phyloP scores from a whole-genome alignment of 2,888 invertebrate genomes.

The Eristalis intricaria region DNA sequence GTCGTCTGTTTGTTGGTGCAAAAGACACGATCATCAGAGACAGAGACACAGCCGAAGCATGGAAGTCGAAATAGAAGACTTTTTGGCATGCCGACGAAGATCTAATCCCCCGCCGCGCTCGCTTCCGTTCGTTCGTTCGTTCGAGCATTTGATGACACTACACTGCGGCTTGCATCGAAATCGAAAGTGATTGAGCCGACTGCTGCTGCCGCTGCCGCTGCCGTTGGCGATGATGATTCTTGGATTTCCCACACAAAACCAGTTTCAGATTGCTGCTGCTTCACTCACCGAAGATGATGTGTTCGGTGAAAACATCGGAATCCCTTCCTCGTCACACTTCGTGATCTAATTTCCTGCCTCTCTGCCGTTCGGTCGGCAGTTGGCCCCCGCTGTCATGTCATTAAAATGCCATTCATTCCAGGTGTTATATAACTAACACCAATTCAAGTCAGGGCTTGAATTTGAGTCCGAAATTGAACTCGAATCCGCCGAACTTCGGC shows the following conservation, averaged over 20 bases:
- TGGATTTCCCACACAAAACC: constrained; percentile 55
- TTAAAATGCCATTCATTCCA: constrained; percentile 72
- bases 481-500: constrained; percentile 31
- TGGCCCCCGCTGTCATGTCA: constrained; percentile 58
- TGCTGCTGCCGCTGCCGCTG: constrained; percentile 10
- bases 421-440: constrained; percentile 55
- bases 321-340: constrained; percentile 50
- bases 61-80: constrained; percentile 15
- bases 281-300: constrained; percentile 21
- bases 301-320: constrained; percentile 31
- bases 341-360: constrained; percentile 56
- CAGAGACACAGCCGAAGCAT: background rate
- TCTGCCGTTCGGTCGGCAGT: background rate
- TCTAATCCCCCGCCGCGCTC: too few species aligned
- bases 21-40: constrained; percentile 58
- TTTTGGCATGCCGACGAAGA: constrained; percentile 24
- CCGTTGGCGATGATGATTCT: constrained; percentile 48
- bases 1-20: constrained; percentile 22
- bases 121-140: constrained; percentile 9
- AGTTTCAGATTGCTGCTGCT: background rate
- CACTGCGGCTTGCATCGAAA: constrained; percentile 36
- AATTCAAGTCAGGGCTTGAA: background rate
- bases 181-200: constrained; percentile 61
- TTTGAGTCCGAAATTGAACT: background rate
- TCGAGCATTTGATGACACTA: background rate